Evolutionary conservation across 2,797 vertebrate genomes (phyloP).

Genomic region (Pyrocephalus nanus): DNA sequence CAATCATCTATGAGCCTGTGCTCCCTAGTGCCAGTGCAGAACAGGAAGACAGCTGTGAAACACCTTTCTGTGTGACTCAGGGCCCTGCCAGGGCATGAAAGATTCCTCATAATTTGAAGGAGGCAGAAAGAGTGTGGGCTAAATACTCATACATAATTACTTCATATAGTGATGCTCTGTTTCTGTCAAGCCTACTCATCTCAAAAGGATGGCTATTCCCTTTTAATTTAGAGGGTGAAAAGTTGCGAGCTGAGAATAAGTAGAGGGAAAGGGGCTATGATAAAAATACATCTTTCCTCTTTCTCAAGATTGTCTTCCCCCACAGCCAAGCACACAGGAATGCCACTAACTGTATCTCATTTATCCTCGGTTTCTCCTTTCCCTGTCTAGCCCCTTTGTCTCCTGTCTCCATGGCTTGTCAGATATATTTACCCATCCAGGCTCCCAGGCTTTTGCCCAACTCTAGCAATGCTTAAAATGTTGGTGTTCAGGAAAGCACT

Average conservation of each 20-base stretch:
- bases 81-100: not conserved
- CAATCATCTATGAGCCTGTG: not conserved
- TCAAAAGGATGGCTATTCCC: not conserved
- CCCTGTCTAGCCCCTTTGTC: conserved; percentile 53
- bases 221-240: not conserved
- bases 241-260: conserved; percentile 6
- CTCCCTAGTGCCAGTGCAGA: not conserved
- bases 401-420: conserved; percentile 45
- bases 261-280: not conserved
- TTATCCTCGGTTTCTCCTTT: conserved; percentile 63
- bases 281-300: conserved; percentile 18
- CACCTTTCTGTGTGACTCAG: not conserved
- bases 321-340: conserved; percentile 2
- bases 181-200: not conserved
- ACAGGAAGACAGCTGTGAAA: not conserved
- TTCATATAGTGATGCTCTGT: not conserved
- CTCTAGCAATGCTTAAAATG: not conserved
- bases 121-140: not conserved
- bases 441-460: conserved; percentile 37
- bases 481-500: conserved; percentile 14
- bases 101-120: not conserved
- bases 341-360: conserved; percentile 38
- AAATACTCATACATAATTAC: not conserved
- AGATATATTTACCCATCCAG: conserved; percentile 53
- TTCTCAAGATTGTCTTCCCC: conserved; percentile 33